Evolutionary conservation across 23 tunicate genomes (phyloP).

Genomic region (Trididemnum miniatum): DNA sequence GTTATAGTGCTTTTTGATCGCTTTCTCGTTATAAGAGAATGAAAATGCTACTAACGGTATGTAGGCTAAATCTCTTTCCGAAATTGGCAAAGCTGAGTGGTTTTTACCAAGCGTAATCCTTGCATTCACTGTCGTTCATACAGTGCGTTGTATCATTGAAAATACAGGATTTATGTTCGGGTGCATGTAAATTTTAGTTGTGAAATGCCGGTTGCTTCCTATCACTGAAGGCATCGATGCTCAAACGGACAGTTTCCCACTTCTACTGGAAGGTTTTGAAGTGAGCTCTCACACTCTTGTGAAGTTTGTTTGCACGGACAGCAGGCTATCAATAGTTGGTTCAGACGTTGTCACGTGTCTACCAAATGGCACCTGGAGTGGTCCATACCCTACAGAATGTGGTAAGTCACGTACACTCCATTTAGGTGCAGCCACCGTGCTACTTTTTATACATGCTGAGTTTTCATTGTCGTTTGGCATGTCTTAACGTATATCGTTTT

Average conservation of each 20-base stretch:
- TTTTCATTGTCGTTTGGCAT: too few species aligned
- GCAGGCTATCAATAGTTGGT: not conserved
- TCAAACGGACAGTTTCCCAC: not conserved
- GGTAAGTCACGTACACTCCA: too few species aligned
- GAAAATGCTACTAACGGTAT: too few species aligned
- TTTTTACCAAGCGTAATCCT: too few species aligned
- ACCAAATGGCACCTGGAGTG: constrained; percentile 14
- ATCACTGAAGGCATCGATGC: constrained; percentile 23
- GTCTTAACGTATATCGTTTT: too few species aligned
- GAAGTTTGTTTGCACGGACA: not conserved
- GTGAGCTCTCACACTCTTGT: not conserved
- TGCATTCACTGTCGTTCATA: not conserved
- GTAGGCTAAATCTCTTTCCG: too few species aligned
- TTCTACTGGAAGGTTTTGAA: constrained; percentile 17
- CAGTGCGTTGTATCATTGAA: not conserved
- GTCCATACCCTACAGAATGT: constrained; percentile 28
- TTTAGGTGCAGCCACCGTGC: too few species aligned
- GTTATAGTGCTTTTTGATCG: too few species aligned
- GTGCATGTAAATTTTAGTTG: not conserved
- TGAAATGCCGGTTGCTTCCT: constrained; percentile 1
- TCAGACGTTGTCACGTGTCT: constrained; percentile 11
- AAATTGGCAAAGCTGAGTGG: too few species aligned
- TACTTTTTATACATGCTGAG: too few species aligned
- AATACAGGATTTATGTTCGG: not conserved
- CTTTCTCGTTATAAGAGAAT: too few species aligned